A percentile compares a stretch with the other conserved stretches of the same genome.
These are phyloP conservation scores for Uloborus diversus DNA, from an alignment of 1,140 invertebrate genomes.

Conservation along the genomic window DNA sequence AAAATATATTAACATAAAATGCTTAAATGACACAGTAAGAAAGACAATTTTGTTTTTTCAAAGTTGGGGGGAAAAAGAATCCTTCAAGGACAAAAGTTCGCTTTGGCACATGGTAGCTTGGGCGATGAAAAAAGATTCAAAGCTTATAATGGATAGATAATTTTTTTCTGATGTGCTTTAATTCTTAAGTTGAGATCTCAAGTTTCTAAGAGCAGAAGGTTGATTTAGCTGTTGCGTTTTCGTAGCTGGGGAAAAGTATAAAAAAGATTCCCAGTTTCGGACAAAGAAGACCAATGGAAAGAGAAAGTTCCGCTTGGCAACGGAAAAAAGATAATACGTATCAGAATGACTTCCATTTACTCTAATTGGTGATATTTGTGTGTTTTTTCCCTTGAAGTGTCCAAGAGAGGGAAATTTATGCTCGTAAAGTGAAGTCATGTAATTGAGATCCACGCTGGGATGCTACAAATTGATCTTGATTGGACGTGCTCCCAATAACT, in stretches of 20 bases:
- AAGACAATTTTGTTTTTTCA: too few relatives aligned
- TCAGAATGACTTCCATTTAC: not conserved
- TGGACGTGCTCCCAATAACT: conserved; percentile 54
- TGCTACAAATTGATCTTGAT: conserved; percentile 52
- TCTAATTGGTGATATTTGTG: conserved; percentile 35
- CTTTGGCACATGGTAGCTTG: too few relatives aligned
- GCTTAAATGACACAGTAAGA: too few relatives aligned
- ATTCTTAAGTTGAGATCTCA: too few relatives aligned
- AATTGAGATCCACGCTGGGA: conserved; percentile 38
- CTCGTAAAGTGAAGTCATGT: conserved; percentile 48
- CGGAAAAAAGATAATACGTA: not conserved
- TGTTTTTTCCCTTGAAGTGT: conserved; percentile 12
- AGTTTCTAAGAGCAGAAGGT: too few relatives aligned
- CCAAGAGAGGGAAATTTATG: conserved; percentile 37
- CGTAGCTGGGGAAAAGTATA: not conserved
- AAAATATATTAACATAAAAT: too few relatives aligned
- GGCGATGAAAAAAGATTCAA: too few relatives aligned
- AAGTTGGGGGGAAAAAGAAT: too few relatives aligned
- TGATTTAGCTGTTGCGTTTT: too few relatives aligned
- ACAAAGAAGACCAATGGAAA: conserved; percentile 4
- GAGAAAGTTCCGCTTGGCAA: not conserved
- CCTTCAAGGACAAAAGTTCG: too few relatives aligned
- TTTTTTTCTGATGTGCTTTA: too few relatives aligned
- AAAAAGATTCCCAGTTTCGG: not conserved
- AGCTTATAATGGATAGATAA: too few relatives aligned